Base-by-base conservation (phyloP, 2,113 vertebrate genomes). In the Leptodactylus fuscus region DNA sequence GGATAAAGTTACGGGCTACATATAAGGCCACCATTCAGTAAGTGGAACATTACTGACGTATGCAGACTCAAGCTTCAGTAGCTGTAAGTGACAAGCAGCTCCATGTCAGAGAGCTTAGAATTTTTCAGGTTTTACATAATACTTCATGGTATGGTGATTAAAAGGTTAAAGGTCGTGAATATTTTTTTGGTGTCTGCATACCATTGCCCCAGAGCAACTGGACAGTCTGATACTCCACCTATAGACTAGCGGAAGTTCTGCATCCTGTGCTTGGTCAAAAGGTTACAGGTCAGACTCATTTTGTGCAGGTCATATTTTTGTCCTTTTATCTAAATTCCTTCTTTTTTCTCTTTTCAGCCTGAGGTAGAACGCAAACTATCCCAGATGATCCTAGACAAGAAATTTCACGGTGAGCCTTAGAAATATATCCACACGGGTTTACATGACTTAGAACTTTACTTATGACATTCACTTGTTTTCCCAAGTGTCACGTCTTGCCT, bases 351-450 rank as follows among this genome's bases (percentile, higher is more conserved):
- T 18, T 94, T 93, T 83, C 92, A 99, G 98, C 97, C 94, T 2
- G 96, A 98, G 36, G 97, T 99, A 88, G 98, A 99, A 94, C 97
- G 97, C 90, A 99, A 99, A 91, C 93, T 99, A 90, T 99, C 98
- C 90, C 98, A 99, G 92, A 99, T 99, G 98, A 99, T 99, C 92
- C 92, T 99, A 95, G 98, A 99, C 92, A 96, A 96, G 94, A 99
- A 99, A 90, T 99, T 99, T 93, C 97, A 99, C 20, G 98, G 98
- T 99, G 94, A 95, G n/a, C n/a, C n/a, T n/a, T n/a, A n/a, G 5
- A 41, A 44, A 44, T 46, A 13, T 7, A 46, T 24, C 55, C 36
- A 48, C 44, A 46, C 27, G 41, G 7, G 24, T 29, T 29, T 29
- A 48, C 15, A 48, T 48, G n/a, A 62, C 22, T 32, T 13, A 24